Evolutionary conservation across 2,888 invertebrate species (phyloP), one percentile per base, ranked within the genome.

Genomic region (Lithophane socia): DNA sequence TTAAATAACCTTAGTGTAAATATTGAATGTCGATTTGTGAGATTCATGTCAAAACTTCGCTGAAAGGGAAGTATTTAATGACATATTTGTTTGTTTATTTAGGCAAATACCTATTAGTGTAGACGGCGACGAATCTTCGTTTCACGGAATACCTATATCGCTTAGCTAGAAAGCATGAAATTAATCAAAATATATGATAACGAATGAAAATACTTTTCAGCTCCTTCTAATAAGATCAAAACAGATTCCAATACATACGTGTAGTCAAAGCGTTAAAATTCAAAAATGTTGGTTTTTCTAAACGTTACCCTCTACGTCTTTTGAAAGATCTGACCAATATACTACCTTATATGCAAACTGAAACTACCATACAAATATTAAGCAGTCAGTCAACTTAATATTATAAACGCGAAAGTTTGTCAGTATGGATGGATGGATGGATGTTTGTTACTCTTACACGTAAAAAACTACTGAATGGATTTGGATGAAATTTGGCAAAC

Each of bases 1-100:
- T 80, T 82, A 76, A 75, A 71, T 79, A 84, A 83, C 74, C 69
- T 75, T 69, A 18, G 49, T 68, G 75, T 82, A 78, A 90, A 91
- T 89, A 90, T 89, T 84, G 77, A 79, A 82, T 67, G 66, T 76
- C 63, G 72, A 78, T 73, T 79, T 52, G 37, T 61, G 61, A 61
- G 37, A 77, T 69, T 72, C 47, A 73, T 69, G 67, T 75, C 70
- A 29, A 67, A 77, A 84, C 61, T 81, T 75, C 42, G n/a, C 58
- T 66, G 52, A 74, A 66, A 77, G 37, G 63, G 73, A 72, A 73
- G 65, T 68, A 76, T 77, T 72, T 80, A 75, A 77, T 72, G 47
- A 66, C 49, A 67, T 68, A 72, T 75, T 75, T 79, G 71, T 76
- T 84, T 78, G n/a, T 67, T 61, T 82, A 54, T 74, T 60, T 66